Base-by-base conservation (phyloP, 2,888 invertebrate species). In the Hirtodrosophila trivittata region DNA sequence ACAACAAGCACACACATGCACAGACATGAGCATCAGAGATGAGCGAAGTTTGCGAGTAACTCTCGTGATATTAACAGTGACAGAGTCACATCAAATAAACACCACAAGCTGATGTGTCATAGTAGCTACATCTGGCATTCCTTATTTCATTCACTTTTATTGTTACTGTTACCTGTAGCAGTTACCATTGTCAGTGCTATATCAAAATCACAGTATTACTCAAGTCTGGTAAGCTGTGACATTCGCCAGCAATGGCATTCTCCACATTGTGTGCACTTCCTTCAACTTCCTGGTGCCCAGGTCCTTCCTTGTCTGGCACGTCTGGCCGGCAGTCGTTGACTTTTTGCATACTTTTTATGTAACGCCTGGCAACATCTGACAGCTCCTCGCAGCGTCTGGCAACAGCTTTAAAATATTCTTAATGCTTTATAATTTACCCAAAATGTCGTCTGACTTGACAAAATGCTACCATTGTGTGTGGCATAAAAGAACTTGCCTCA, bases 381-480 rank as follows among this genome's bases (percentile, higher is more conserved):
- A n/a, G 25, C 25, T 25, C 30, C 30, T n/a, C 30, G n/a, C n/a
- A 21, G 5, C 47, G 14, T 13, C 32, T 13, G 38, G n/a, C 30
- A 45, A 13, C 26, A 16, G 35, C 46, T 54, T 60, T 58, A 60
- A 54, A 55, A 50, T 66, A 9, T 28, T 70, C 56, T 56, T 50
- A 60, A 69, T 66, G 43, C 60, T 75, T 75, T 67, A 82, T 73
- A 83, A 80, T 85, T 85, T 73, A 73, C 56, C 78, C 66, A 64
- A 77, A 62, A 54, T 57, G 47, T 52, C 33, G 46, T 45, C 54
- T 16, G 51, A 58, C 28, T 10, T 30, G 42, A 38, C 39, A 45
- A 55, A 63, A 71, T 71, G 51, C 59, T 16, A 33, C 56, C 59
- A 75, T 77, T 77, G 77, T 82, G 68, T 65, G 59, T 62, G 56